phyloP scores from a whole-genome alignment of 2,113 vertebrate species.

The Origma solitaria region DNA sequence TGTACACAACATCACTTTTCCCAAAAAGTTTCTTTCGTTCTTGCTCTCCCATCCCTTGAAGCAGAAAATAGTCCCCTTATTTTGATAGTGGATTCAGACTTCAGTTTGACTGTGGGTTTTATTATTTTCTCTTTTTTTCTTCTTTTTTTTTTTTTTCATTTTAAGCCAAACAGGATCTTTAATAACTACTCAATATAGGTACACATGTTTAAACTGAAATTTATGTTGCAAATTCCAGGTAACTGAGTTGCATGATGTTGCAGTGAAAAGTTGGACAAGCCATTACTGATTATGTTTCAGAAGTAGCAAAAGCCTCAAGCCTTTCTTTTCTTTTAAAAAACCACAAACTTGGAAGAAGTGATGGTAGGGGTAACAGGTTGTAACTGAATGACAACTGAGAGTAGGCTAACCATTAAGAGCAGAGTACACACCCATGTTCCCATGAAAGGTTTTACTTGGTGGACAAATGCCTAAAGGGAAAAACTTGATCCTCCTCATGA shows the following conservation, averaged over 20 bases:
- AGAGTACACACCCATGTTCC: neutral
- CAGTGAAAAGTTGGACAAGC: neutral
- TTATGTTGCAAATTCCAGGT: neutral
- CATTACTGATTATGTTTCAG: neutral
- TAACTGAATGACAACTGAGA: neutral
- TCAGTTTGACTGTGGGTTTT: neutral
- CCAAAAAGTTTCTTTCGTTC: neutral
- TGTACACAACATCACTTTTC: neutral
- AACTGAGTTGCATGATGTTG: neutral
- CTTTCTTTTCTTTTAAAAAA: neutral
- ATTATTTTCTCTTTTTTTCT: neutral
- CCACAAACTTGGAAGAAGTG: neutral
- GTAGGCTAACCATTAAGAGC: neutral
- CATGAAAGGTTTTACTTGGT: neutral
- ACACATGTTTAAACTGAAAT: neutral
- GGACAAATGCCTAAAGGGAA: neutral
- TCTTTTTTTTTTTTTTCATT: neutral
- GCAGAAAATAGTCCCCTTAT: neutral
- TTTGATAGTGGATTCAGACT: neutral
- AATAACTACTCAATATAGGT: neutral
- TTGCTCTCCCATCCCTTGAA: neutral
- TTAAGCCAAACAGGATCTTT: neutral
- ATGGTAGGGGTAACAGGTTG: neutral
- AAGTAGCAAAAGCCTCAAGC: neutral
- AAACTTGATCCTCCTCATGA: neutral